A percentile compares a stretch with the other conserved stretches of the same genome.
Conservation (phyloP, 2,888 invertebrate species). For the Brenthis hecate region DNA sequence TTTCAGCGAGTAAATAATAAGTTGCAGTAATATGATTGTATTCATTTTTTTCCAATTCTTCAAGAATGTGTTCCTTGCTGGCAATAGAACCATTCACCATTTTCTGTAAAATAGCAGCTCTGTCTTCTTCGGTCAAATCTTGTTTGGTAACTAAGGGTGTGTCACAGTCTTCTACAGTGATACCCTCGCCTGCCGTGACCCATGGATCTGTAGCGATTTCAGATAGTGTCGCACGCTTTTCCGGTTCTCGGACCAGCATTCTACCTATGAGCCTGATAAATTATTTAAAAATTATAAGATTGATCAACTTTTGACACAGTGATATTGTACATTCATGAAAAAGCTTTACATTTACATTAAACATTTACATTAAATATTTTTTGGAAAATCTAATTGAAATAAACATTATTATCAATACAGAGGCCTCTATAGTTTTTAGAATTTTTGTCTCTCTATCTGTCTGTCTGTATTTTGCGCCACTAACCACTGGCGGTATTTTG, state of each 20-base stretch:
- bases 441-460: too few species aligned
- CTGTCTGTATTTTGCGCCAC: too few species aligned
- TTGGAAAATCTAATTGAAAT: too few species aligned
- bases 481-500: too few species aligned
- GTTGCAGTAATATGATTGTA: slow-evolving; percentile 99
- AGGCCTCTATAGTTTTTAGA: too few species aligned
- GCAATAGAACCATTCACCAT: slow-evolving; percentile 98
- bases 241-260: slow-evolving; percentile 97
- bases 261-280: slow-evolving; percentile 89
- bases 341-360: too few species aligned
- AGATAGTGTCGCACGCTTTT: slow-evolving; percentile 92
- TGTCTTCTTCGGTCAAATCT: slow-evolving; percentile 95
- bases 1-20: slow-evolving; percentile 97
- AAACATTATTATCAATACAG: too few species aligned
- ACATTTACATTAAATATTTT: too few species aligned
- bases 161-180: slow-evolving; percentile 82
- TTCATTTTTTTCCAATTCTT: slow-evolving; percentile 96
- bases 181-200: slow-evolving; percentile 84
- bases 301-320: too few species aligned
- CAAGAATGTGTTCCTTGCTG: slow-evolving; percentile 95
- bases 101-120: slow-evolving; percentile 94
- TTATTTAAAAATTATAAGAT: too few species aligned
- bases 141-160: slow-evolving; percentile 94
- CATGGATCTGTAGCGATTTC: slow-evolving; percentile 95
- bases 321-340: too few species aligned